These are phyloP conservation scores for Tortrix viridana DNA, from an alignment of 2,888 invertebrate species.

Conservation along the genomic window DNA sequence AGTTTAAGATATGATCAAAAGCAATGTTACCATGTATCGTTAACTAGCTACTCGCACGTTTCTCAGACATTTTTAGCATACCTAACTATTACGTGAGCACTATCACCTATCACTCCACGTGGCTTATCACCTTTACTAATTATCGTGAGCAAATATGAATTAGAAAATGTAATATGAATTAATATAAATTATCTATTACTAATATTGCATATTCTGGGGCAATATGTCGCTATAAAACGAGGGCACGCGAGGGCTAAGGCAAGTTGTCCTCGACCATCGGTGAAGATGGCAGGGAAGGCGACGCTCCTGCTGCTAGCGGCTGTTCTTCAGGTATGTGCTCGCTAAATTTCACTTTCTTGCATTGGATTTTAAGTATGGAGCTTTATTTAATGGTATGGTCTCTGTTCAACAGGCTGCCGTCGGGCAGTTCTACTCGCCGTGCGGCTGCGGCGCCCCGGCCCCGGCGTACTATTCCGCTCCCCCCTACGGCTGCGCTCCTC, in stretches of 20 bases:
- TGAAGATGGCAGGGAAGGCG: conserved; percentile 56
- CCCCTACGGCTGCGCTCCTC: conserved; percentile 39
- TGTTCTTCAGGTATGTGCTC: conserved; percentile 57
- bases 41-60: not conserved
- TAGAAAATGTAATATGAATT: no score
- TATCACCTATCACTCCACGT: conserved; percentile 19
- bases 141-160: conserved; percentile 33
- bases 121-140: conserved; percentile 29
- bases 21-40: no score
- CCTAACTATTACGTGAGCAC: conserved; percentile 8
- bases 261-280: conserved; percentile 57
- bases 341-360: not conserved
- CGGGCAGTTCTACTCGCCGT: conserved; percentile 61
- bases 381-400: not conserved
- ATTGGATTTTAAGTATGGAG: not conserved
- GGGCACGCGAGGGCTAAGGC: conserved; percentile 39
- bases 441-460: conserved; percentile 45
- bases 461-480: conserved; percentile 48
- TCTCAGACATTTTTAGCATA: conserved; percentile 21
- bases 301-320: conserved; percentile 57
- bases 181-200: conserved; percentile 48
- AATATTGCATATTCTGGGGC: conserved; percentile 50
- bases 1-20: no score
- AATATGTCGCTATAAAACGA: conserved; percentile 66
- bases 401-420: conserved; percentile 57